A percentile compares a stretch with the other conserved stretches of the same genome.
Conservation (phyloP, 2,888 invertebrate species). For the Sarcophaga variegata region DNA sequence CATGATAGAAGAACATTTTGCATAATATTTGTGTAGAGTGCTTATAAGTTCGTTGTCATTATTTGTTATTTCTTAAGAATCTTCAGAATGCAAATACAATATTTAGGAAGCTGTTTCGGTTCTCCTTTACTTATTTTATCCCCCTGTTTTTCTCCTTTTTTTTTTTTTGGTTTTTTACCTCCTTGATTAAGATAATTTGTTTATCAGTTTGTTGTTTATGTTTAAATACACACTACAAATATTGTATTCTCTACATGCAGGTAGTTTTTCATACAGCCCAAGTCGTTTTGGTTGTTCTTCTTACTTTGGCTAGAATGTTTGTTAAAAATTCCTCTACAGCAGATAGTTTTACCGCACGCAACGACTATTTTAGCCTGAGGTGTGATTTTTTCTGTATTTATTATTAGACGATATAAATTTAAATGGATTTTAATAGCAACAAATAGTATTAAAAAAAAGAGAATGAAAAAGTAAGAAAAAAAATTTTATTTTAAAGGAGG, state of each 20-base stretch:
- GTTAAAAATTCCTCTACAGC: neutral
- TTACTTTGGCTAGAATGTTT: neutral
- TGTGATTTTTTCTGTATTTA: slow-evolving; percentile 43
- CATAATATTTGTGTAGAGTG: neutral
- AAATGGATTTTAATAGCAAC: slow-evolving; percentile 63
- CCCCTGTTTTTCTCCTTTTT: neutral
- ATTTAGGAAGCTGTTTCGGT: slow-evolving; percentile 52
- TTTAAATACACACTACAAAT: slow-evolving; percentile 31
- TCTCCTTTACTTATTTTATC: slow-evolving; percentile 6
- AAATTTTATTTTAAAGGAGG: slow-evolving; percentile 36
- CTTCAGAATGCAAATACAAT: slow-evolving; percentile 14
- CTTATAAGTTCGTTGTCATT: neutral
- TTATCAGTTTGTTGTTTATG: slow-evolving; percentile 57
- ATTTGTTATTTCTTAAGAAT: neutral
- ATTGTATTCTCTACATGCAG: neutral
- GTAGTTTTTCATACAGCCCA: slow-evolving; percentile 12
- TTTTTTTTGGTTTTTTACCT: slow-evolving; percentile 10
- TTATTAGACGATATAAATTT: slow-evolving; percentile 68
- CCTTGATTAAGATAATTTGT: slow-evolving; percentile 67
- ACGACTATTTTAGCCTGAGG: slow-evolving; percentile 58
- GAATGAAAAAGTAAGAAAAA: neutral
- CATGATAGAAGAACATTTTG: too few relatives aligned
- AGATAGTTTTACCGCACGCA: slow-evolving; percentile 64
- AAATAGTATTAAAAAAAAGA: slow-evolving; percentile 42
- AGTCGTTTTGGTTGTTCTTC: neutral